These are phyloP conservation scores for Plectus sambesii DNA, from an alignment of 1,140 invertebrate species.

Conservation along the genomic window DNA sequence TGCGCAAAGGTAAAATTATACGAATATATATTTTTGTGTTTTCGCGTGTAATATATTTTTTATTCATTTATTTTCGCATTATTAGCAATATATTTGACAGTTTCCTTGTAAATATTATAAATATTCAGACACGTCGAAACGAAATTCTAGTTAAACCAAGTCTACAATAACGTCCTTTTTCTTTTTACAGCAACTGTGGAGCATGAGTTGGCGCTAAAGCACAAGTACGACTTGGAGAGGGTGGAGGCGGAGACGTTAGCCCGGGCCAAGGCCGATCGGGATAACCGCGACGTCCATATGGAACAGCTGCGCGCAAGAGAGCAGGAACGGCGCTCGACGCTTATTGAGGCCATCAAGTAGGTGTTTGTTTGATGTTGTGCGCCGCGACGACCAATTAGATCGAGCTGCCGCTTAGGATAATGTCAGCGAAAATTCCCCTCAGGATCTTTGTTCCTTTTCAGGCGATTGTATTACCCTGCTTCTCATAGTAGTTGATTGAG, in stretches of 20 bases:
- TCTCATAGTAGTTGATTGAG: too few species aligned
- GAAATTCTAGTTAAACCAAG: too few species aligned
- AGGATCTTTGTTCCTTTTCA: too few species aligned
- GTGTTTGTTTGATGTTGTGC: too few species aligned
- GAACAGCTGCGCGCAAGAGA: conserved; percentile 81
- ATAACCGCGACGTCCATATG: conserved; percentile 86
- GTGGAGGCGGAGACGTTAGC: conserved; percentile 79
- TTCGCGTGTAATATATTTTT: neutral
- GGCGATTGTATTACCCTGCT: too few species aligned
- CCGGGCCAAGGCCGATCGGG: conserved; percentile 78
- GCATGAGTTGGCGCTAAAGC: conserved; percentile 82
- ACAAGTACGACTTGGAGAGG: conserved; percentile 80
- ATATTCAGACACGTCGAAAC: too few species aligned
- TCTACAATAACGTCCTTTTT: conserved; percentile 13
- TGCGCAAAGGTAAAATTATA: conserved; percentile 53
- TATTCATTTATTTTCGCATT: neutral
- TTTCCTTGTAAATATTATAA: too few species aligned
- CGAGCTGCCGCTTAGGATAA: too few species aligned
- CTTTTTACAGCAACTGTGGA: conserved; percentile 69
- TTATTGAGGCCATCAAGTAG: conserved; percentile 88
- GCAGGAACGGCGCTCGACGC: conserved; percentile 75
- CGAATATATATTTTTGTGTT: too few species aligned
- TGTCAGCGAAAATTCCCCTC: too few species aligned
- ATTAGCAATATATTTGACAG: too few species aligned
- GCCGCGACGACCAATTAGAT: too few species aligned